A percentile compares a stretch with the other conserved stretches of the same genome.
Evolutionary conservation across 2,113 vertebrate species (phyloP).

Genomic region (Oncorhynchus gorbuscha): DNA sequence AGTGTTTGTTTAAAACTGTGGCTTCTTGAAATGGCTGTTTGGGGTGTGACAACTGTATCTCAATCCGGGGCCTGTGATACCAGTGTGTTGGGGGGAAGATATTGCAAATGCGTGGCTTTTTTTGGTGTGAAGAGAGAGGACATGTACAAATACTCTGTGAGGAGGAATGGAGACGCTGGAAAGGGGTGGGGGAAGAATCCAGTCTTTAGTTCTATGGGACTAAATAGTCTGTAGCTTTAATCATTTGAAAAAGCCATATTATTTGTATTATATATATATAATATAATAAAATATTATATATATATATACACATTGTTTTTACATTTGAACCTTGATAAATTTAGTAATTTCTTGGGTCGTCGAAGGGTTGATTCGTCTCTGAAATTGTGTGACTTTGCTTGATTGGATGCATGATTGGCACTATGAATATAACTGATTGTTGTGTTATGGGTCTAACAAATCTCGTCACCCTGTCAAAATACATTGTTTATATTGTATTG

Average conservation of each 20-base stretch:
- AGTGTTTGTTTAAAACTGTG: constrained; percentile 67
- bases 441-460: too few relatives aligned
- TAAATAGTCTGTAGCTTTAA: not conserved
- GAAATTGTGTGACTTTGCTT: not conserved
- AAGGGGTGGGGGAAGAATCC: not conserved
- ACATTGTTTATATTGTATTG: not conserved
- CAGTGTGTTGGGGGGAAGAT: not conserved
- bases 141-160: not conserved
- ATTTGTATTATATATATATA: too few relatives aligned
- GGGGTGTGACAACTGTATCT: constrained; percentile 11
- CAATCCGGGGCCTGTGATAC: constrained; percentile 4
- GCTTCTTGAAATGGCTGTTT: constrained; percentile 47
- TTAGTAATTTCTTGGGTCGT: not conserved
- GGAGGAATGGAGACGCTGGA: too few relatives aligned
- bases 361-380: not conserved
- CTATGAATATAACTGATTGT: too few relatives aligned
- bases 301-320: too few relatives aligned
- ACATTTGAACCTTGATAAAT: too few relatives aligned
- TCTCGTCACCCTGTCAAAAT: not conserved
- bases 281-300: too few relatives aligned
- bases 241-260: not conserved
- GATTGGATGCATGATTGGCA: too few relatives aligned
- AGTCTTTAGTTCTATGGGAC: not conserved
- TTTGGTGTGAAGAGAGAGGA: not conserved
- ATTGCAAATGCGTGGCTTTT: not conserved